phyloP scores from a whole-genome alignment of 2,888 invertebrate genomes.

The Chirona hameri region DNA sequence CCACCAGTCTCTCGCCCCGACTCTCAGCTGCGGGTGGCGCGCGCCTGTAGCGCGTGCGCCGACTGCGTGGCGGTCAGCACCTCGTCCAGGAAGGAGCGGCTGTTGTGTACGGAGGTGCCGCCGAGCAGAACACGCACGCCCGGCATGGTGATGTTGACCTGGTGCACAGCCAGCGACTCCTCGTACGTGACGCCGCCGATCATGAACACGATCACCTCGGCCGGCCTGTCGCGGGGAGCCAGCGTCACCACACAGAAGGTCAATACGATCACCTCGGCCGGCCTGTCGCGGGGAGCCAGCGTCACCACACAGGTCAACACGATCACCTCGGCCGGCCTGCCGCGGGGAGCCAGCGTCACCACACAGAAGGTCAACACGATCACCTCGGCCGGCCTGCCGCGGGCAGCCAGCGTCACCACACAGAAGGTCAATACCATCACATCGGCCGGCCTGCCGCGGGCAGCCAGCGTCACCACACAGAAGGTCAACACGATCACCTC shows the following conservation, averaged over 20 bases:
- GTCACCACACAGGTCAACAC: conserved; percentile 58
- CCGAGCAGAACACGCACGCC: conserved; percentile 77
- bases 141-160: conserved; percentile 65
- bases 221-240: conserved; percentile 52
- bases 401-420: background rate
- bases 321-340: conserved; percentile 78
- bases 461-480: background rate
- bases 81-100: conserved; percentile 72
- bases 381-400: conserved; percentile 70
- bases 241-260: no score
- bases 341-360: background rate
- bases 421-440: conserved; percentile 78
- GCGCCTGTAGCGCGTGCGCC: background rate
- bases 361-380: conserved; percentile 68
- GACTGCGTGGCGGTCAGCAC: conserved; percentile 47
- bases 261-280: conserved; percentile 95
- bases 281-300: conserved; percentile 44
- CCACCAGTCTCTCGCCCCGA: background rate
- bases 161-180: conserved; percentile 82
- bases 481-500: conserved; percentile 90
- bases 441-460: conserved; percentile 64
- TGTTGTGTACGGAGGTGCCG: conserved; percentile 89
- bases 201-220: conserved; percentile 93
- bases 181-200: conserved; percentile 96
- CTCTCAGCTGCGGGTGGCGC: background rate